Evolutionary conservation across 2,888 invertebrate genomes (phyloP).

Genomic region (Amitus sp.): DNA sequence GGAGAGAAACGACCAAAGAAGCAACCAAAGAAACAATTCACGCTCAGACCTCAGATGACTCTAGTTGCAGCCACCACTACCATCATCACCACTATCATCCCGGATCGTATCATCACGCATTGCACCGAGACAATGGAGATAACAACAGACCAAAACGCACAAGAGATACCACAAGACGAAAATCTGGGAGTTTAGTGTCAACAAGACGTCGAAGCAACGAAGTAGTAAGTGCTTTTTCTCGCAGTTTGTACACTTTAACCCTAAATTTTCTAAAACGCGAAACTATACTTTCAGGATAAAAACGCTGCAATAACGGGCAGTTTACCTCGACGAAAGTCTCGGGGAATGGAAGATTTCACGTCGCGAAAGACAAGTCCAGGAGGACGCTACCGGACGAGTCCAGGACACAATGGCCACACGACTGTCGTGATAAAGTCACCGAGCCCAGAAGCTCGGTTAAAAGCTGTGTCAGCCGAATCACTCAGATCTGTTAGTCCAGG

Average conservation of each 20-base stretch:
- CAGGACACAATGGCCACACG: constrained; percentile 64
- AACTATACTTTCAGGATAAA: constrained; percentile 70
- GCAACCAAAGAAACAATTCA: constrained; percentile 69
- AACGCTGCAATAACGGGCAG: constrained; percentile 74
- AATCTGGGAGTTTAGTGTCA: constrained; percentile 69
- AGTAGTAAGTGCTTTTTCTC: constrained; percentile 44
- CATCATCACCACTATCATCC: constrained; percentile 55
- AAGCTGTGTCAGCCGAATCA: constrained; percentile 88
- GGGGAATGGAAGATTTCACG: constrained; percentile 65
- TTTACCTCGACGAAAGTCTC: constrained; percentile 73
- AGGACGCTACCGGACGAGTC: constrained; percentile 62
- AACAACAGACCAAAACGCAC: constrained; percentile 39
- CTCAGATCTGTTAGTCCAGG: constrained; percentile 90
- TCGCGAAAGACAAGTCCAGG: constrained; percentile 62
- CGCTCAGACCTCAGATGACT: constrained; percentile 72
- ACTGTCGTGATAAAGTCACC: constrained; percentile 55
- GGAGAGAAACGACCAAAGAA: constrained; percentile 68
- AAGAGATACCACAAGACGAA: constrained; percentile 73
- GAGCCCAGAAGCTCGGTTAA: constrained; percentile 71
- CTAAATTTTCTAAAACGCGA: neutral
- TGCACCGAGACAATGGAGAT: constrained; percentile 49
- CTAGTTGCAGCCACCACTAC: constrained; percentile 67
- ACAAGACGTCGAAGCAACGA: constrained; percentile 67
- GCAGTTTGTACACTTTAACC: constrained; percentile 2
- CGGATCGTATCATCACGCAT: no score